Evolutionary conservation across 2,113 vertebrate species (phyloP), one percentile per base, ranked within the genome.

Genomic region (Benitochromis conjunctus): DNA sequence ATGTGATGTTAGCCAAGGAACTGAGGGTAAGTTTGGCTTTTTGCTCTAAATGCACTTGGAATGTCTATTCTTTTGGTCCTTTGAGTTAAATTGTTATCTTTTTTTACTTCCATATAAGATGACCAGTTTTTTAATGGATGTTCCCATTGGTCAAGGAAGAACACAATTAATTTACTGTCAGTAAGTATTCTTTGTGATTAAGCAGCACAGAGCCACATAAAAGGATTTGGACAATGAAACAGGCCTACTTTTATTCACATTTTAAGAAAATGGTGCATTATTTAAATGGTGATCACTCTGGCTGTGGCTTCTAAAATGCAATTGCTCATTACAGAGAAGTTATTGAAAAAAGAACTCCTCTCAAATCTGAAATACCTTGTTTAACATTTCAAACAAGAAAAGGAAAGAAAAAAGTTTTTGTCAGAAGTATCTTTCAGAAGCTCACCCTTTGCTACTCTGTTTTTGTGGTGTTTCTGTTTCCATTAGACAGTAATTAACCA

Each of bases 401-500:
- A 48, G 38, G 24, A 74, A 74, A 51, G 24, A 74, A 51, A 31
- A 7, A 51, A 51, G 43, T 51, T 74, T 46, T 74, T 6, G 29
- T 74, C 43, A 31, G 21, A 74, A 74, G 69, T 74, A 29, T 29
- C 43, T 74, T 31, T 74, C 3, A 58, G 36, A 79, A 29, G 21
- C 36, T 79, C 36, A 26, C n/a, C 55, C 78, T 19, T 26, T 58
- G 14, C 55, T 46, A 11, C 16, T 7, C 55, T 9, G 41, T 43
- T 82, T 43, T 69, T 46, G 10, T 11, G 19, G 81, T 38, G 7
- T 89, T 29, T 79, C 29, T 85, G 54, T 79, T 89, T 64, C 74
- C 43, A 84, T 80, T 79, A 82, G 55, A 78, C 60, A 86, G 56
- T 84, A 84, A 92, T 89, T 89, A 89, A 69, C 34, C n/a, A 7